Percentiles rank a stretch among this genome's conserved stretches.
These are phyloP conservation scores for Mus spretus DNA, from an alignment of 2,797 vertebrate species.

Conservation along the genomic window DNA sequence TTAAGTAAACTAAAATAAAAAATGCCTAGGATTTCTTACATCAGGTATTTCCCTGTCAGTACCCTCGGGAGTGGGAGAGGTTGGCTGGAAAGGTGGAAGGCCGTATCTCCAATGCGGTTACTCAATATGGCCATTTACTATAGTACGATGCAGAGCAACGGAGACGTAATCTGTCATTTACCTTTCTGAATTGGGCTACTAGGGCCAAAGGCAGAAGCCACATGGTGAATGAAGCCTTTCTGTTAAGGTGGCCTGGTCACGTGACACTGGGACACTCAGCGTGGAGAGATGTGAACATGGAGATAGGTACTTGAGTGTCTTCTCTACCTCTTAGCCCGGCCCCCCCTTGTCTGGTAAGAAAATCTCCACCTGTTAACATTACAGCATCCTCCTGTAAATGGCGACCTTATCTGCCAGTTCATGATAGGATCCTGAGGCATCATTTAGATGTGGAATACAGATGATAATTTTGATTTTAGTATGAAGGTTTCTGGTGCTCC, in stretches of 20 bases:
- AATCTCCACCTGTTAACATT: not conserved
- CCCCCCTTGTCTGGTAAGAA: not conserved
- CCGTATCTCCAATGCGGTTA: not conserved
- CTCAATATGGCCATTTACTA: not conserved
- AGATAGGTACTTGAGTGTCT: not conserved
- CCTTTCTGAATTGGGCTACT: not conserved
- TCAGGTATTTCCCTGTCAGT: not conserved
- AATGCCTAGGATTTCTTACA: not conserved
- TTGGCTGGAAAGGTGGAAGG: not conserved
- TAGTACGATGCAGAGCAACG: not conserved
- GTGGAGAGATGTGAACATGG: not conserved
- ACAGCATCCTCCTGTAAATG: not conserved
- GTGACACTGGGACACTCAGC: not conserved
- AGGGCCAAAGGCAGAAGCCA: not conserved
- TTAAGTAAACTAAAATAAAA: not conserved
- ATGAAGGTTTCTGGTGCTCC: not conserved
- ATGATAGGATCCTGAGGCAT: not conserved
- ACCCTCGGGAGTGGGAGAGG: rapidly evolving
- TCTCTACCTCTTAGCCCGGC: not conserved
- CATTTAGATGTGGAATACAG: constrained; percentile 51
- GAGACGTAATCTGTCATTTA: not conserved
- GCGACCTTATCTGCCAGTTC: not conserved
- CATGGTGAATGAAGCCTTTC: not conserved
- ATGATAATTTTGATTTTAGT: constrained; percentile 14
- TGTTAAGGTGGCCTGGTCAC: not conserved